Evolutionary conservation across 2,888 invertebrate genomes (phyloP).

Genomic region (Chromoteleia sp.): DNA sequence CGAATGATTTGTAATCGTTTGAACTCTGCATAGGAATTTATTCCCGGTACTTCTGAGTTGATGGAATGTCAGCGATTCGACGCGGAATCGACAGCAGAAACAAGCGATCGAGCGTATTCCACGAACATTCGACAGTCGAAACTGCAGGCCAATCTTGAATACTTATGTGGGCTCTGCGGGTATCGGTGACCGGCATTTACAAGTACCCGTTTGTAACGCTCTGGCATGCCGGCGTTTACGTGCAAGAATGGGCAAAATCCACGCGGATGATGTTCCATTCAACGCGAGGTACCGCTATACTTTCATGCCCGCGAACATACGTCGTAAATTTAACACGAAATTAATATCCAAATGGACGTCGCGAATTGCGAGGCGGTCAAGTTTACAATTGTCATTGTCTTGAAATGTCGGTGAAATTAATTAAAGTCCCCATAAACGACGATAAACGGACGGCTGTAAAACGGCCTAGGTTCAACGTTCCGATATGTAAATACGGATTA

Average conservation of each 20-base stretch:
- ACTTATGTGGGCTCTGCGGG: constrained; percentile 58
- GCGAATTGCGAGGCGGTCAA: not conserved
- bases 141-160: constrained; percentile 59
- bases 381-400: constrained; percentile 35
- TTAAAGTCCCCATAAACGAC: constrained; percentile 26
- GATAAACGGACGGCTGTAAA: constrained; percentile 15
- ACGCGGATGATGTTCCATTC: constrained; percentile 21
- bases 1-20: too few species aligned
- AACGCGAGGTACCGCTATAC: constrained; percentile 50
- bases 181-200: constrained; percentile 57
- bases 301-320: constrained; percentile 32
- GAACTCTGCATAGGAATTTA: not conserved
- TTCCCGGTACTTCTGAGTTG: constrained; percentile 18
- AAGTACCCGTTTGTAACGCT: constrained; percentile 53
- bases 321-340: constrained; percentile 39
- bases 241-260: constrained; percentile 61
- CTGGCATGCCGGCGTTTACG: constrained; percentile 52
- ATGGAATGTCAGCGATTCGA: constrained; percentile 26
- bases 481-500: constrained; percentile 31
- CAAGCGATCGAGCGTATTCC: constrained; percentile 25
- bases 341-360: constrained; percentile 14
- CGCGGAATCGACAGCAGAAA: constrained; percentile 42
- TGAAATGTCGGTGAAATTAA: constrained; percentile 34
- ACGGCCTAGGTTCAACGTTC: constrained; percentile 26
- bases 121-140: constrained; percentile 51